Conservation (phyloP, 2,888 invertebrate species). For the Drosophila meridionalis region DNA sequence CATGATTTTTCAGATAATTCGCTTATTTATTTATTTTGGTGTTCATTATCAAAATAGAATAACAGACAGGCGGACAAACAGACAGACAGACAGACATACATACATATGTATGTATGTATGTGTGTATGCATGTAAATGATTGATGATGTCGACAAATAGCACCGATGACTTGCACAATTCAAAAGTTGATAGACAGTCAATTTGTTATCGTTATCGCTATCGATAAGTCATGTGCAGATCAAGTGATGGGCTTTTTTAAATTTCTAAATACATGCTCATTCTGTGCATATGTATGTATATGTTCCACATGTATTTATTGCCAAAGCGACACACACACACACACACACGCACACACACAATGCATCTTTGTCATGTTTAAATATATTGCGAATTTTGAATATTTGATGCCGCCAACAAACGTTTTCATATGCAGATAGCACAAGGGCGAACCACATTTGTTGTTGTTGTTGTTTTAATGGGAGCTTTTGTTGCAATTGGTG, state of each 20-base stretch:
- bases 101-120: background rate
- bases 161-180: slow-evolving; percentile 26
- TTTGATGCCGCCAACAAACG: slow-evolving; percentile 39
- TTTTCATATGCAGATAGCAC: slow-evolving; percentile 36
- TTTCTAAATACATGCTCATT: slow-evolving; percentile 4
- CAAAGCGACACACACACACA: background rate
- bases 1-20: slow-evolving; percentile 1
- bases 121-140: slow-evolving; percentile 1
- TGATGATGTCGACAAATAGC: background rate
- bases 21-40: slow-evolving; percentile 5
- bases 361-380: slow-evolving; percentile 47
- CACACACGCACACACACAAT: slow-evolving; percentile 10
- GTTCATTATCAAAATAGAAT: slow-evolving; percentile 4
- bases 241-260: slow-evolving; percentile 15
- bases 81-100: background rate
- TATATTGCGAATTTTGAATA: slow-evolving; percentile 52
- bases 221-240: slow-evolving; percentile 27
- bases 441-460: slow-evolving; percentile 48
- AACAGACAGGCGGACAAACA: background rate
- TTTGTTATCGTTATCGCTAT: slow-evolving; percentile 30
- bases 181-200: background rate
- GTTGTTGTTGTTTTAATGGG: slow-evolving; percentile 35
- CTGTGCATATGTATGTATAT: background rate
- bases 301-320: slow-evolving; percentile 11
- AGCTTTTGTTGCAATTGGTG: slow-evolving; percentile 28